Conservation (phyloP, 1,140 invertebrate genomes). For the Araneus ventricosus region DNA sequence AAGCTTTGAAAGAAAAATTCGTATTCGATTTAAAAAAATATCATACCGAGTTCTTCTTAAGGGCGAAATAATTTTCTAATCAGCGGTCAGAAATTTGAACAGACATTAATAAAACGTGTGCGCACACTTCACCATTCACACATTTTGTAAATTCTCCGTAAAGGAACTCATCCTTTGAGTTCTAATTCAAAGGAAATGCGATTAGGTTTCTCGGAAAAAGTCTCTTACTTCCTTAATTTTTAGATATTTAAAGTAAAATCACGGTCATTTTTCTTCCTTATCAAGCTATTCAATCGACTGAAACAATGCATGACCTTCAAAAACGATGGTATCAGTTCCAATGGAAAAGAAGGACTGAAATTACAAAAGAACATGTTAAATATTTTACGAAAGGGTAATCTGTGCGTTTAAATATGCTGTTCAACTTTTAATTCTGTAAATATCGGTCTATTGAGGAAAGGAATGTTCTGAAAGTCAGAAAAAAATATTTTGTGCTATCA, state of each 20-base stretch:
- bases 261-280: background rate
- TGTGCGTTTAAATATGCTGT: background rate
- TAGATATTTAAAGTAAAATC: slow-evolving; percentile 21
- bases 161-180: too few species aligned
- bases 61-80: too few species aligned
- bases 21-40: too few species aligned
- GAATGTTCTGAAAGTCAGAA: background rate
- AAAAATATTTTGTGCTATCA: background rate
- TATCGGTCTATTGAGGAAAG: background rate
- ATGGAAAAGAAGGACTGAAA: background rate
- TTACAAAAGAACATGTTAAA: background rate
- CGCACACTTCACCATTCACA: too few species aligned
- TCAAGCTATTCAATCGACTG: background rate
- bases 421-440: background rate
- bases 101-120: too few species aligned
- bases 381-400: background rate
- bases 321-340: background rate
- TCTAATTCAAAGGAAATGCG: background rate
- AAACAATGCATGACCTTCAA: slow-evolving; percentile 12
- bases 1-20: too few species aligned
- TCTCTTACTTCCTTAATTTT: slow-evolving; percentile 5
- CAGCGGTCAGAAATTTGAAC: too few species aligned
- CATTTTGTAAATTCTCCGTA: too few species aligned
- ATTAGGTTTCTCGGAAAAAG: background rate
- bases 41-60: too few species aligned